Conservation (phyloP, 1,140 invertebrate species). For the Conus betulinus region DNA sequence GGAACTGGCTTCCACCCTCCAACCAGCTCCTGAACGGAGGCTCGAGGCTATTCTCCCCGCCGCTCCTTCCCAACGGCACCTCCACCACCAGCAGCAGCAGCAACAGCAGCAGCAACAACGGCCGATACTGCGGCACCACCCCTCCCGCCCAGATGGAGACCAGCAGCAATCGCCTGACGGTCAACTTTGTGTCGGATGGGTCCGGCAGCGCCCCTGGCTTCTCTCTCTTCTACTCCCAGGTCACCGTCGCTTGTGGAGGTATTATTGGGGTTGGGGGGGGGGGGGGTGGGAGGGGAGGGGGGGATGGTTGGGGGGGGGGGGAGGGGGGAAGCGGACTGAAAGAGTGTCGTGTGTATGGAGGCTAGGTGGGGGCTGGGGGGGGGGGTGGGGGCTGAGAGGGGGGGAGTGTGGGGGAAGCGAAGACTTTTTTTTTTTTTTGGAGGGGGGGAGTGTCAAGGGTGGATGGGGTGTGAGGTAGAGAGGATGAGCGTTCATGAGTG, state of each 20-base stretch:
- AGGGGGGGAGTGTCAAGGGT: too few relatives aligned
- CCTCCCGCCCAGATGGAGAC: conserved; percentile 88
- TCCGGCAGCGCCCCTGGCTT: conserved; percentile 97
- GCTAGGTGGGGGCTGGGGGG: neutral
- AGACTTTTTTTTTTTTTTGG: too few relatives aligned
- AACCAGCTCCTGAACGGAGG: conserved; percentile 85
- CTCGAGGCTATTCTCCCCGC: conserved; percentile 79
- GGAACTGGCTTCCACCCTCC: neutral
- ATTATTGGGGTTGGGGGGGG: neutral
- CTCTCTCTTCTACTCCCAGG: conserved; percentile 94
- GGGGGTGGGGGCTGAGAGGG: neutral
- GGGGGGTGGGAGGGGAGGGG: neutral
- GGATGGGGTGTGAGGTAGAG: too few relatives aligned
- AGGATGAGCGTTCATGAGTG: too few relatives aligned
- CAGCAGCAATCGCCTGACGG: conserved; percentile 88
- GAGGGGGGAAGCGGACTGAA: neutral
- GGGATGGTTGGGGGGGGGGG: neutral
- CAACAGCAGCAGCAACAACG: conserved; percentile 80
- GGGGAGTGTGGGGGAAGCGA: too few relatives aligned
- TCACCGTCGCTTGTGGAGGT: conserved; percentile 71
- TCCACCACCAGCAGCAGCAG: conserved; percentile 72
- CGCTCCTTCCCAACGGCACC: conserved; percentile 80
- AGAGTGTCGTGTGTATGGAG: neutral
- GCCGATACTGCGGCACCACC: conserved; percentile 97
- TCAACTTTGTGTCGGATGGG: conserved; percentile 96